phyloP scores from a whole-genome alignment of 2,888 invertebrate genomes.

The Acrobasis suavella region DNA sequence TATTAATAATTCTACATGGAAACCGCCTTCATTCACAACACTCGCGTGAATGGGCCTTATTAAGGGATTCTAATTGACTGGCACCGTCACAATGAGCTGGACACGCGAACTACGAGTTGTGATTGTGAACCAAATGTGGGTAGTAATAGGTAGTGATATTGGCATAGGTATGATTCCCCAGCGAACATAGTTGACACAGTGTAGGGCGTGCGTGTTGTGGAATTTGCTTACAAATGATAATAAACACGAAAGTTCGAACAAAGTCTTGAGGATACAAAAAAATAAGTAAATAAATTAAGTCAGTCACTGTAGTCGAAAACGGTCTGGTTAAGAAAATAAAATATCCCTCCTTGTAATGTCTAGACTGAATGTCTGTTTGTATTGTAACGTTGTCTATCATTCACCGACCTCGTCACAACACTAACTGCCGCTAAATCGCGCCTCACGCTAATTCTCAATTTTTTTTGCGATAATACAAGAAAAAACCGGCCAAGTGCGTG shows the following conservation, averaged over 20 bases:
- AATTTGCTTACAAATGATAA: too few relatives aligned
- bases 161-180: neutral
- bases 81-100: conserved; percentile 53
- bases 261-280: too few relatives aligned
- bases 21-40: conserved; percentile 55
- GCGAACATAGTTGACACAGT: conserved; percentile 4
- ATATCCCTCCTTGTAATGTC: too few relatives aligned
- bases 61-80: conserved; percentile 72
- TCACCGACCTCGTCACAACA: neutral
- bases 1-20: conserved; percentile 50
- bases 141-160: too few relatives aligned
- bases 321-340: too few relatives aligned
- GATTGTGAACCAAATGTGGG: conserved; percentile 27
- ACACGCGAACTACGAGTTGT: conserved; percentile 51
- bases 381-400: conserved; percentile 1
- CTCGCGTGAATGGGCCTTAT: conserved; percentile 68
- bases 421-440: neutral
- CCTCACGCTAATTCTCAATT: neutral
- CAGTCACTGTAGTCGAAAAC: too few relatives aligned
- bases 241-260: too few relatives aligned
- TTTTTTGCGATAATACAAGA: neutral
- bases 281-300: too few relatives aligned
- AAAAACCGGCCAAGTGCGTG: too few relatives aligned
- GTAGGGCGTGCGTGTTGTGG: neutral
- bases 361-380: too few relatives aligned